Evolutionary conservation across 2,888 invertebrate species (phyloP), one percentile per base, ranked within the genome.

Genomic region (Zaprionus obscuricornis): DNA sequence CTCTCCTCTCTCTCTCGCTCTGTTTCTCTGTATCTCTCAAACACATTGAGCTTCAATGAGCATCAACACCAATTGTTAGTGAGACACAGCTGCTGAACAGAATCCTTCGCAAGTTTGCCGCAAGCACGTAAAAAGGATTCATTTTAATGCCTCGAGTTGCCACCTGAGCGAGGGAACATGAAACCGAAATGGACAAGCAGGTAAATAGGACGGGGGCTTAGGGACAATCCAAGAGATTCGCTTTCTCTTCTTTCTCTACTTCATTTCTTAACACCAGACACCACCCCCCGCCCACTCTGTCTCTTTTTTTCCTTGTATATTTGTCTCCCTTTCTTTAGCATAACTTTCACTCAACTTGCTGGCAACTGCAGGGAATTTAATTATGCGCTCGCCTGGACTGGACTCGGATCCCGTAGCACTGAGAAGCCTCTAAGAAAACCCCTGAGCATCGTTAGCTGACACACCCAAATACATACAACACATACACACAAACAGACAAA

Each of bases 41-140:
- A n/a, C n/a, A n/a, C n/a, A n/a, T n/a, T n/a, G n/a, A n/a, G n/a
- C n/a, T 56, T 66, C 74, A 70, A 66, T 74, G 57, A 66, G 46
- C 66, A 62, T 62, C 60, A 59, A 57, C 60, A 68, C 74, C 63
- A 66, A 64, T 59, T 62, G 74, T 49, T 31, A 27, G 29, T 10
- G 18, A 20, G 11, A 5, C 46, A 34, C 42, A 51, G 60, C 8
- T 26, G n/a, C n/a, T n/a, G n/a, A n/a, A n/a, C 42, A 20, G 17
- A 42, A 13, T 18, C 31, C 16, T 16, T 27, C 29, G 3, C 33
- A 71, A 59, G 36, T 50, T 60, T 31, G 56, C 29, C 58, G 34
- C 68, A 39, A 29, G 66, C 78, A 83, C 78, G 84, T 83, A 78
- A 51, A 74, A 70, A 45, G 76, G 76, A 70, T 84, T 79, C 60